Percentiles rank a stretch among this genome's conserved stretches.
Evolutionary conservation across 1,140 invertebrate genomes (phyloP).

Genomic region (Tenebrio molitor): DNA sequence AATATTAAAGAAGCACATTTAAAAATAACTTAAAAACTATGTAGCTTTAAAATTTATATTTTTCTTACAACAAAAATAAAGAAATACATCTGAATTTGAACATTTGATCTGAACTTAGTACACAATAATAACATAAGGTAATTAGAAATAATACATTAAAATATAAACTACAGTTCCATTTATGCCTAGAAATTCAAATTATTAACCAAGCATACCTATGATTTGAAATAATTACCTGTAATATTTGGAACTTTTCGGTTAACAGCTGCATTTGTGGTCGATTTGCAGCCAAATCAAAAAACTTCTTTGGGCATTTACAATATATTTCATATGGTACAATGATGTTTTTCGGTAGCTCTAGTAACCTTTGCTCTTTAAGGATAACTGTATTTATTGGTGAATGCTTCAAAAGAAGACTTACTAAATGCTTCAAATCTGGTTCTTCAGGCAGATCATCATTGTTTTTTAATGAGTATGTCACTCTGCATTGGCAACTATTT

Average conservation of each 20-base stretch:
- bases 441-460: not conserved
- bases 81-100: constrained; percentile 8
- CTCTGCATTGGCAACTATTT: not conserved
- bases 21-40: not conserved
- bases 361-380: constrained; percentile 7
- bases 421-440: not conserved
- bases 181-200: constrained; percentile 26
- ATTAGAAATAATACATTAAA: constrained; percentile 18
- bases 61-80: not conserved
- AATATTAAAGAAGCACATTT: not conserved
- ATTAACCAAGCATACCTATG: constrained; percentile 28
- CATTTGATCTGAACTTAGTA: too few relatives aligned
- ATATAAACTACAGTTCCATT: constrained; percentile 24
- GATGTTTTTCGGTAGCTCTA: constrained; percentile 3
- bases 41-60: not conserved
- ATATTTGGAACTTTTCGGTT: constrained; percentile 14
- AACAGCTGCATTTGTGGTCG: constrained; percentile 24
- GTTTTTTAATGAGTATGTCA: not conserved
- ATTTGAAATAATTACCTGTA: constrained; percentile 34
- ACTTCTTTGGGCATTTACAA: constrained; percentile 10
- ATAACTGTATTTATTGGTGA: constrained; percentile 5
- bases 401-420: constrained; percentile 12
- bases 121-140: not conserved
- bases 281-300: constrained; percentile 24
- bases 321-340: constrained; percentile 12